Evolutionary conservation across 2,113 vertebrate species (phyloP), one percentile per base, ranked within the genome.

Genomic region (Willisornis vidua): DNA sequence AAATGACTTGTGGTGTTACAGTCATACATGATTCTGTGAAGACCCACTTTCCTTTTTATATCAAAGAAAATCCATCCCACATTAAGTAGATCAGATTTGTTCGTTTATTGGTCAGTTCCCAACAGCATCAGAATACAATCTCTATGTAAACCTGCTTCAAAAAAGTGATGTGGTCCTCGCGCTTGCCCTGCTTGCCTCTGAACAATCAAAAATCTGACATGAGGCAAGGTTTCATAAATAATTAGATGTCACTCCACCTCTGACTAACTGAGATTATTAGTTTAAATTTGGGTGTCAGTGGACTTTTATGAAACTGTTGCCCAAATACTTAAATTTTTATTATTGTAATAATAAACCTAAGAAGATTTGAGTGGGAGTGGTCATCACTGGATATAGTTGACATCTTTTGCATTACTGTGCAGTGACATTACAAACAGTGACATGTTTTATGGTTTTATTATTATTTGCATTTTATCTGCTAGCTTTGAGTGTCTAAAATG

Each of bases 1-100:
- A 68, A 20, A 5, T 25, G 6, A 13, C 14, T 9, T 33, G 13
- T 1, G 1, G 3, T 37, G 10, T 4, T 72, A 10, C 15, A 49
- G 35, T 37, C 23, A 14, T 4, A 3, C 1, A 19, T 19, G 12
- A 31, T 58, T 41, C 28, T 6, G 1, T 45, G 52, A 54, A 54
- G 29, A 61, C 1, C 1, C 4, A 8, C 35, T 35, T 61, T 14
- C 14, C 4, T 68, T 28, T 35, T 35, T 48, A 12, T 41, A 33
- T 24, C 6, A 41, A 31, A 54, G 11, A 67, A 72, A 88, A 33
- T 68, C 26, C 12, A 48, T 23, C 11, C 29, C 29, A 54, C 7
- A 14, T 57, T 46, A 83, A 70, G 41, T 10, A 10, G 33, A 83
- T 48, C 10, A 19, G 17, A 16, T 13, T 35, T 8, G 6, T 54